These are phyloP conservation scores for Vipera ursinii DNA, from an alignment of 2,797 vertebrate genomes.

Conservation along the genomic window DNA sequence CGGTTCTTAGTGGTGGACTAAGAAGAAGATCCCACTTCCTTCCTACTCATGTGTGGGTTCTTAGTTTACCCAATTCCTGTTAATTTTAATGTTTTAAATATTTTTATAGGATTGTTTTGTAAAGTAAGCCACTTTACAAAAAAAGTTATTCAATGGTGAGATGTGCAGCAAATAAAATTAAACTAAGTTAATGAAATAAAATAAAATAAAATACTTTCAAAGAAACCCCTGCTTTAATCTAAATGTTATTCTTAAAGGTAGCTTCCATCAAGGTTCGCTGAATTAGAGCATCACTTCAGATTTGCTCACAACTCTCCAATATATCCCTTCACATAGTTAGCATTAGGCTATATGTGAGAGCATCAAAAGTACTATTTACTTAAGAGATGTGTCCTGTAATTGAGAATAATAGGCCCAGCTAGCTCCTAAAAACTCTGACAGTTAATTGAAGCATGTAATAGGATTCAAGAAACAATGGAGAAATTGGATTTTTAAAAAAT, in stretches of 20 bases:
- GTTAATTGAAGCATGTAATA: background rate
- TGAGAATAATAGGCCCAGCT: background rate
- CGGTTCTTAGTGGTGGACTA: background rate
- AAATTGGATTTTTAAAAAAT: constrained; percentile 9
- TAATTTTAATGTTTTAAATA: background rate
- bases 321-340: background rate
- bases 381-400: background rate
- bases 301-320: background rate
- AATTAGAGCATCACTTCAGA: background rate
- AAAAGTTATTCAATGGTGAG: background rate
- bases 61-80: background rate
- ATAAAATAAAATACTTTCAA: background rate
- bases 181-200: no score
- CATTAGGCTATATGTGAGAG: background rate
- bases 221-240: background rate
- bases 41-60: background rate
- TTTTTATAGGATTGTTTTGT: background rate
- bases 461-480: background rate
- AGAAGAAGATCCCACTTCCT: background rate
- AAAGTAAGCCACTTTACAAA: background rate
- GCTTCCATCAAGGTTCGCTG: background rate
- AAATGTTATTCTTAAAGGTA: background rate
- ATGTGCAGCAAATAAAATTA: background rate
- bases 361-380: background rate
- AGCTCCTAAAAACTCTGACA: background rate